Conservation (phyloP, 2,113 vertebrate species). For the Pomatostomus ruficeps region DNA sequence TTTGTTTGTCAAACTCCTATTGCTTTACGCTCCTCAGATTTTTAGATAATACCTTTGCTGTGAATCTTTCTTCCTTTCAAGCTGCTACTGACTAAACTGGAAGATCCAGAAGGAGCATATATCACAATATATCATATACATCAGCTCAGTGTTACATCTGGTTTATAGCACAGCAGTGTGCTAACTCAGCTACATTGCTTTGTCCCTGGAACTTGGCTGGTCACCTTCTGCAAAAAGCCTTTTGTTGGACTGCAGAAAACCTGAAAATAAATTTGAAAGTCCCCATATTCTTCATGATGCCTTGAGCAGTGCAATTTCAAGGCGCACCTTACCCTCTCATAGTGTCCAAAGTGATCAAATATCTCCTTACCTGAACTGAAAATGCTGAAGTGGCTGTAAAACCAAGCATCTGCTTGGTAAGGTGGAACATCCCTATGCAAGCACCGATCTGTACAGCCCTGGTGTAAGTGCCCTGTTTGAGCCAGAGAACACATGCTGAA, state of each 20-base stretch:
- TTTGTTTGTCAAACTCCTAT: not conserved
- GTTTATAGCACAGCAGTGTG: rapidly evolving
- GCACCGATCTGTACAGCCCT: not conserved
- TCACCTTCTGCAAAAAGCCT: not conserved
- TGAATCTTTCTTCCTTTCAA: not conserved
- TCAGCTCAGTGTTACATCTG: not conserved
- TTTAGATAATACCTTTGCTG: not conserved
- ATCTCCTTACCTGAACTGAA: not conserved
- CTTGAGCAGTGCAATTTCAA: not conserved
- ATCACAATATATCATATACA: not conserved
- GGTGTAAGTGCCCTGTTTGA: not conserved
- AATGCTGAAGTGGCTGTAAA: not conserved
- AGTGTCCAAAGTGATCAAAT: not conserved
- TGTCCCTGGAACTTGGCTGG: not conserved
- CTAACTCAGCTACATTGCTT: not conserved
- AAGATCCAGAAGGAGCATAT: not conserved
- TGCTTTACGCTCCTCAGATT: not conserved
- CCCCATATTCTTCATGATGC: not conserved
- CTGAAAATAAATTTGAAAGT: not conserved
- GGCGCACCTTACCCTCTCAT: not conserved
- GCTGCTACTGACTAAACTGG: not conserved
- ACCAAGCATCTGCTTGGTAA: not conserved
- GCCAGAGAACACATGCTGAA: not conserved
- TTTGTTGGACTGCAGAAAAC: not conserved
- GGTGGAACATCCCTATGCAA: not conserved